Evolutionary conservation across 2,797 vertebrate species (phyloP).

Genomic region (Tragelaphus eurycerus): DNA sequence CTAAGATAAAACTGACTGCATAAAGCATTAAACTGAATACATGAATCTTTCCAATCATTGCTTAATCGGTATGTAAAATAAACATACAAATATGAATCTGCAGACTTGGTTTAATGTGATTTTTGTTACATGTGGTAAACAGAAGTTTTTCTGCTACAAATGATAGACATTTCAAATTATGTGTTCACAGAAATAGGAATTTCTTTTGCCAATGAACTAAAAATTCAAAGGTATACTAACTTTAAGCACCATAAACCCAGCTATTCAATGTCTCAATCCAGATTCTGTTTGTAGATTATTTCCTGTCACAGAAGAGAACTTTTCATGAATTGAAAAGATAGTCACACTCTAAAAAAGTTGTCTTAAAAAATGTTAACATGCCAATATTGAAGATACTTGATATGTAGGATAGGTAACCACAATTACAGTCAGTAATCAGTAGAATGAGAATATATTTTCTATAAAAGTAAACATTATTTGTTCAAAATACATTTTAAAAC

Average conservation of each 20-base stretch:
- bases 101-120: neutral
- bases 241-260: neutral
- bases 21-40: neutral
- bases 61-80: slow-evolving; percentile 37
- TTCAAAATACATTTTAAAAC: neutral
- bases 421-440: neutral
- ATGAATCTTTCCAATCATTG: neutral
- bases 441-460: neutral
- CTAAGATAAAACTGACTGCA: neutral
- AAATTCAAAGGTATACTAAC: neutral
- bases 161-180: slow-evolving; percentile 1
- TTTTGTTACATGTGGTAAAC: slow-evolving; percentile 2
- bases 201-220: neutral
- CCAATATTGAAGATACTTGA: neutral
- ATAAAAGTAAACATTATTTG: neutral
- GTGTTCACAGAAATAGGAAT: neutral
- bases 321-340: neutral
- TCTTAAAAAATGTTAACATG: neutral
- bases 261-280: neutral
- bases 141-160: neutral
- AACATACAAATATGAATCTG: neutral
- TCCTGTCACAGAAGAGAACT: neutral
- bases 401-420: neutral
- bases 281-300: neutral
- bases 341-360: neutral